phyloP scores from a whole-genome alignment of 2,113 vertebrate genomes.

The Puma concolor region DNA sequence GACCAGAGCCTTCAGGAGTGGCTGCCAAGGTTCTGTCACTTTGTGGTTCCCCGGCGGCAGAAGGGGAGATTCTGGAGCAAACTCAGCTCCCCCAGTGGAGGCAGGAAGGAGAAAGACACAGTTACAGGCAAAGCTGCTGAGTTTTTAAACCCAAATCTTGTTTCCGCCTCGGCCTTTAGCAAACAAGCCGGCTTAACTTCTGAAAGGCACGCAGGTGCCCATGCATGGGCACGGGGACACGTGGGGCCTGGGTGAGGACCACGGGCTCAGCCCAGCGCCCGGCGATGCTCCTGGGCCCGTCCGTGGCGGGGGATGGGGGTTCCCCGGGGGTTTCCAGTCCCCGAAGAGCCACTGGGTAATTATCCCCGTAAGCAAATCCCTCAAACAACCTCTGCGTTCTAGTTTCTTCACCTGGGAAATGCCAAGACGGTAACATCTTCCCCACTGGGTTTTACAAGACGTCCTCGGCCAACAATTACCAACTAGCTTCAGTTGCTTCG shows the following conservation, averaged over 20 bases:
- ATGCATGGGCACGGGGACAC: not conserved
- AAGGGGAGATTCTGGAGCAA: not conserved
- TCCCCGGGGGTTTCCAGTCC: not conserved
- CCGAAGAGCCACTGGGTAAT: too few relatives aligned
- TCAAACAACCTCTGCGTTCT: not conserved
- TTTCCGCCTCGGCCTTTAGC: not conserved
- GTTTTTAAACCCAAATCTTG: not conserved
- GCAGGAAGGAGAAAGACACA: not conserved
- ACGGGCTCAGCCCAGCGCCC: not conserved
- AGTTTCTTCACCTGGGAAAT: not conserved
- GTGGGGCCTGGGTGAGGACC: fast-evolving
- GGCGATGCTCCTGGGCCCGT: not conserved
- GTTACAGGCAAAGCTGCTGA: not conserved
- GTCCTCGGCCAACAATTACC: not conserved
- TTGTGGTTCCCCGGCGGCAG: not conserved
- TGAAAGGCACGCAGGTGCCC: not conserved
- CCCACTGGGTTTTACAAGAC: not conserved
- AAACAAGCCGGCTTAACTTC: not conserved
- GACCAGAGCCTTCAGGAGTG: not conserved
- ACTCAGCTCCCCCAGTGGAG: not conserved
- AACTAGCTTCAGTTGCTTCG: not conserved
- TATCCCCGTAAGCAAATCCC: not conserved
- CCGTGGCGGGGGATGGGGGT: too few relatives aligned
- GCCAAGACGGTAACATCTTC: not conserved
- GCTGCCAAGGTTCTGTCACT: slow-evolving; percentile 24